Percentiles rank a stretch among this genome's conserved stretches.
These are phyloP conservation scores for Pseudopleuronectes americanus DNA, from an alignment of 2,797 vertebrate species.

Conservation along the genomic window DNA sequence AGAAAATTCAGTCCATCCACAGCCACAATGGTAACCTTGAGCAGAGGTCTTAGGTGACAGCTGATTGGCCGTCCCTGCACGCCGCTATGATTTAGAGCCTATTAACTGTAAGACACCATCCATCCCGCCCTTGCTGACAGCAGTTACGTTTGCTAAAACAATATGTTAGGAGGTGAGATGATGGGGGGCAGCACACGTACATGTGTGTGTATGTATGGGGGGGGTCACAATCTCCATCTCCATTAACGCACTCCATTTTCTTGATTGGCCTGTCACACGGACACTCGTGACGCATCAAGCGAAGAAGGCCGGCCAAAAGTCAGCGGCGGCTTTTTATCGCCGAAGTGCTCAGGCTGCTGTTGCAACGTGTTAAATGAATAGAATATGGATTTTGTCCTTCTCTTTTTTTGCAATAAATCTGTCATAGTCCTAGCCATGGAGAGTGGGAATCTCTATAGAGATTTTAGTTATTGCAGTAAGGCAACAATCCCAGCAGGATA, in stretches of 20 bases:
- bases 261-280: slow-evolving; percentile 79
- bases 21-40: slow-evolving; percentile 66
- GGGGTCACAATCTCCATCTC: slow-evolving; percentile 66
- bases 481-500: slow-evolving; percentile 11
- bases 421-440: slow-evolving; percentile 47
- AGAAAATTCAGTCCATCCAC: slow-evolving; percentile 36
- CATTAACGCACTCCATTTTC: slow-evolving; percentile 82
- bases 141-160: slow-evolving; percentile 73
- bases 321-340: slow-evolving; percentile 69
- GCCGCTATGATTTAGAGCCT: slow-evolving; percentile 71
- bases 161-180: slow-evolving; percentile 77
- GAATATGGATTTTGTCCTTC: slow-evolving; percentile 25
- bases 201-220: not conserved
- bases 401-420: slow-evolving; percentile 48
- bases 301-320: slow-evolving; percentile 55
- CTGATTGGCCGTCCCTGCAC: slow-evolving; percentile 46
- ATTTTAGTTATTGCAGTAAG: slow-evolving; percentile 17
- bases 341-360: slow-evolving; percentile 49
- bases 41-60: slow-evolving; percentile 47
- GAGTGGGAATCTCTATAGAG: slow-evolving; percentile 14
- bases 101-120: slow-evolving; percentile 70
- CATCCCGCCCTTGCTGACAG: slow-evolving; percentile 66
- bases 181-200: slow-evolving; percentile 52
- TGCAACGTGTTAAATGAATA: slow-evolving; percentile 49
- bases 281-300: slow-evolving; percentile 59